These are phyloP conservation scores for Andrena bucephala DNA, from an alignment of 2,888 invertebrate species.

Conservation along the genomic window DNA sequence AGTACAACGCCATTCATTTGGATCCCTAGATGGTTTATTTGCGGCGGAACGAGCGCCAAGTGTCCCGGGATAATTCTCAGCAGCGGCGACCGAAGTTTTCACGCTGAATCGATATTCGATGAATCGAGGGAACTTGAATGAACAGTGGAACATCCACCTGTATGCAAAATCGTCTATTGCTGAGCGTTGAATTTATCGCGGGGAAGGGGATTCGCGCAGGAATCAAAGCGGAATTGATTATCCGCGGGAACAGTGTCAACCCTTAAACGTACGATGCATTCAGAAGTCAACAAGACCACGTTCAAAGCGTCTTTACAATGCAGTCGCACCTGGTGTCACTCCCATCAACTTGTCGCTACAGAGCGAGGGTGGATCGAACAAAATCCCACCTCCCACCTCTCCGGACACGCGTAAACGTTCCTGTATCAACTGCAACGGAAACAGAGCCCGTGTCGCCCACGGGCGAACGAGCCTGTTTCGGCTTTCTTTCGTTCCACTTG, in stretches of 20 bases:
- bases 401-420: slow-evolving; percentile 5
- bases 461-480: neutral
- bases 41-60: neutral
- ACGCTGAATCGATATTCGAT: neutral
- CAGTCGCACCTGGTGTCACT: neutral
- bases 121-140: slow-evolving; percentile 13
- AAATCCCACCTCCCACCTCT: neutral
- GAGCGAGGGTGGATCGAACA: neutral
- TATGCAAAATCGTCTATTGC: slow-evolving; percentile 14
- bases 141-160: slow-evolving; percentile 15
- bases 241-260: slow-evolving; percentile 5
- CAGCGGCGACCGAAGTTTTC: neutral
- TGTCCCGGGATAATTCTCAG: neutral
- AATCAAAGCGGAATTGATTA: slow-evolving; percentile 15
- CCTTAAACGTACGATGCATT: slow-evolving; percentile 13
- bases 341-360: neutral
- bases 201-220: slow-evolving; percentile 26
- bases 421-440: slow-evolving; percentile 15
- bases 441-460: slow-evolving; percentile 7
- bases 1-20: too few relatives aligned
- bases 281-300: too few relatives aligned
- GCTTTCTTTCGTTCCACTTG: slow-evolving; percentile 13
- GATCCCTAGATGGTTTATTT: neutral
- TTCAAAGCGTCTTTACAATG: neutral
- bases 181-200: neutral